Conservation (phyloP, 2,797 vertebrate species). For the Gouania willdenowi region DNA sequence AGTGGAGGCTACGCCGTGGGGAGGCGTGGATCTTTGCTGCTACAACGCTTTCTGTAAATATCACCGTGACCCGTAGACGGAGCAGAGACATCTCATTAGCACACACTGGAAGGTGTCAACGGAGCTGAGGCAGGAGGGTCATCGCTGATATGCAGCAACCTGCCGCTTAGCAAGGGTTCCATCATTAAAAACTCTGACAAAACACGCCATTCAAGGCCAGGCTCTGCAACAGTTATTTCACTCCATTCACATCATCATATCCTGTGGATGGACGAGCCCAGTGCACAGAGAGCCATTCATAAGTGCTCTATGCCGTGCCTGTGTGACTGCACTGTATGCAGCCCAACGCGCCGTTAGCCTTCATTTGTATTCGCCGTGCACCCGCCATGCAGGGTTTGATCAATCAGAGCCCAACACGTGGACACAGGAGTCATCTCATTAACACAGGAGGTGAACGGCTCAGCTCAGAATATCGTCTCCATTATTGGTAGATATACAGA, state of each 20-base stretch:
- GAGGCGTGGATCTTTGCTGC: slow-evolving; percentile 52
- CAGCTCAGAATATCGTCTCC: slow-evolving; percentile 26
- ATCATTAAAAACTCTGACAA: slow-evolving; percentile 60
- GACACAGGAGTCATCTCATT: slow-evolving; percentile 29
- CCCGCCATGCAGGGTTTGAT: slow-evolving; percentile 7
- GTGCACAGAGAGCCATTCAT: slow-evolving; percentile 13
- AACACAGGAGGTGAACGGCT: slow-evolving; percentile 17
- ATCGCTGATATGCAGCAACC: slow-evolving; percentile 20
- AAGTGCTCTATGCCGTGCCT: slow-evolving; percentile 8
- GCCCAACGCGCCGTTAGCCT: background rate
- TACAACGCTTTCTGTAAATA: slow-evolving; percentile 64
- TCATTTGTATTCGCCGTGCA: slow-evolving; percentile 7
- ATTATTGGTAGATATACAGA: slow-evolving; percentile 18
- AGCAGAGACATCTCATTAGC: slow-evolving; percentile 70
- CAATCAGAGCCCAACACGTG: slow-evolving; percentile 17
- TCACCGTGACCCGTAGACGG: slow-evolving; percentile 60
- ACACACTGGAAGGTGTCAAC: slow-evolving; percentile 59
- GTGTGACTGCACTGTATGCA: background rate
- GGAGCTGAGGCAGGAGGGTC: slow-evolving; percentile 47
- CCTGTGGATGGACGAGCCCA: slow-evolving; percentile 5
- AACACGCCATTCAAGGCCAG: slow-evolving; percentile 28
- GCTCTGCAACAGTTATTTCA: slow-evolving; percentile 16
- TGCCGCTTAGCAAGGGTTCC: slow-evolving; percentile 23
- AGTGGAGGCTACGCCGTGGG: slow-evolving; percentile 48
- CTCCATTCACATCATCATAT: slow-evolving; percentile 21